phyloP scores from a whole-genome alignment of 2,797 vertebrate genomes.

The Tiaroga cobitis region DNA sequence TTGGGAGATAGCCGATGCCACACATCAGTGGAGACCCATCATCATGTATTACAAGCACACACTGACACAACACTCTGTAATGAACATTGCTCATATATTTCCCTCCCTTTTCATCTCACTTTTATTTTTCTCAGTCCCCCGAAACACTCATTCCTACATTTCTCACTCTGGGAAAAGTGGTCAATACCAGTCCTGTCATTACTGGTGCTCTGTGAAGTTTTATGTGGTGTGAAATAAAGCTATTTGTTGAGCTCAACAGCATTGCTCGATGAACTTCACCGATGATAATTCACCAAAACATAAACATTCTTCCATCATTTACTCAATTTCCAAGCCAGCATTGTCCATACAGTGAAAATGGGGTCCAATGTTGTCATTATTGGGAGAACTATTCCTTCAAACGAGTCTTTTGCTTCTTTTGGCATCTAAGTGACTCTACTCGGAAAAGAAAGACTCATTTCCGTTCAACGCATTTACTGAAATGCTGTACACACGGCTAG shows the following conservation, averaged over 20 bases:
- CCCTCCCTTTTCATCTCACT: neutral
- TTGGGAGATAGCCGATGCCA: constrained; percentile 50
- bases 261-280: neutral
- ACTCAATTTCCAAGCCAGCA: neutral
- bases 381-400: neutral
- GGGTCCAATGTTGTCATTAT: neutral
- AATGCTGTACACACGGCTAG: neutral
- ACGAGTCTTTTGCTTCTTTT: neutral
- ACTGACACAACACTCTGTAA: constrained; percentile 6
- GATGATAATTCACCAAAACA: neutral
- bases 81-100: neutral
- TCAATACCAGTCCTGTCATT: neutral
- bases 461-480: neutral
- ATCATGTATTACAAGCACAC: constrained; percentile 11
- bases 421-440: neutral
- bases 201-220: neutral
- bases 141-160: neutral
- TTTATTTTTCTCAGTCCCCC: neutral
- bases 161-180: neutral
- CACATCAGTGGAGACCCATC: constrained; percentile 8
- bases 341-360: neutral
- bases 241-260: neutral
- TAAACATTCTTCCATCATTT: neutral
- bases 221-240: constrained; percentile 15
- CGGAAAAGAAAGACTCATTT: neutral